Base-by-base conservation (phyloP, 2,888 invertebrate species). In the Plebejus melissa region DNA sequence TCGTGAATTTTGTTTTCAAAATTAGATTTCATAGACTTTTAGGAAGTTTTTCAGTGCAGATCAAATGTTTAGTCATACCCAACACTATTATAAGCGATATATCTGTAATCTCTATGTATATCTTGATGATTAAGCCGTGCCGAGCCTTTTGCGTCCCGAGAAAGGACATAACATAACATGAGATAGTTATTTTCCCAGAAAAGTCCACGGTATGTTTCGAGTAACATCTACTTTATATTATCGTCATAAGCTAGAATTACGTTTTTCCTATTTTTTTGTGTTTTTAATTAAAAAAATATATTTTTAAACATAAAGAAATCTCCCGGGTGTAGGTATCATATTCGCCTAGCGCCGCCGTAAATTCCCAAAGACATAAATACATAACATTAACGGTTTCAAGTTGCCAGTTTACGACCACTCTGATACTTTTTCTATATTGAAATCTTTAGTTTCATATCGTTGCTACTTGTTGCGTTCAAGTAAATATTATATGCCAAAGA, bases 361-460 rank as follows among this genome's bases (percentile, higher is more conserved):
- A 58, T 58, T 22, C 58, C 22, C 22, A 58, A 58, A 58, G n/a
- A 58, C 58, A 58, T 58, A 58, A 58, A 58, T n/a, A n/a, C 22
- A 22, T 22, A 22, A 58, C 58, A 58, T 58, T 58, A 58, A 22
- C 58, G 58, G 58, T 16, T 58, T 7, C 22, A 22, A 46, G 58
- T 58, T 57, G n/a, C 57, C 22, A 22, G 6, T 58, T 58, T 58
- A 58, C 58, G 58, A 58, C n/a, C 58, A 22, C 22, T 22, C 7
- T 58, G 58, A n/a, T 58, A 58, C 58, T 22, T 58, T n/a, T 58
- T 58, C 2, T 58, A 7, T 22, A 32, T 32, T 46, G 22, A n/a
- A 58, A 58, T 58, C 58, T 22, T n/a, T 22, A 3, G n/a, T 58
- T 58, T 58, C 22, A 58, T 22, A 7, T 22, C 16, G 7, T 9